Percentiles rank a stretch among this genome's conserved stretches.
Conservation (phyloP, 2,888 invertebrate species). For the Drosophila meridionalis region DNA sequence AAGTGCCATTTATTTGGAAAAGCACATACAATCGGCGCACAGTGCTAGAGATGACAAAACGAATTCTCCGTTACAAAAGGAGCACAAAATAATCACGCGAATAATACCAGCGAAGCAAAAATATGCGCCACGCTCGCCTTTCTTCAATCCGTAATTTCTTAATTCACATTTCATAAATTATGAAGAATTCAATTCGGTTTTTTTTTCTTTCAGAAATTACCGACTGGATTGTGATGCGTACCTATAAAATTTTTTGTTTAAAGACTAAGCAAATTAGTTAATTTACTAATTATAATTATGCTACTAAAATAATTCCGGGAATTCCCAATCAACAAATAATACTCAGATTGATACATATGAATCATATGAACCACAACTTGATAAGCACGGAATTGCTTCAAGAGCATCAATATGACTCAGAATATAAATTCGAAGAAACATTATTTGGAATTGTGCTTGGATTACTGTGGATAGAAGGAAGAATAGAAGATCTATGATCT, state of each 20-base stretch:
- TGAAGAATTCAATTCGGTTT: neutral
- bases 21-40: conserved; percentile 13
- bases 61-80: neutral
- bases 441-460: neutral
- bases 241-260: neutral
- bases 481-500: too few relatives aligned
- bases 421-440: neutral
- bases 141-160: conserved; percentile 51
- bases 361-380: neutral
- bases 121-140: conserved; percentile 52
- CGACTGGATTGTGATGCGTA: conserved; percentile 14
- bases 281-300: neutral
- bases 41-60: neutral
- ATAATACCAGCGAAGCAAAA: conserved; percentile 14
- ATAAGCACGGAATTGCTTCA: neutral
- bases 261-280: neutral
- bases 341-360: too few relatives aligned
- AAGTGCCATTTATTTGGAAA: neutral
- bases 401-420: too few relatives aligned
- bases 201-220: conserved; percentile 39
- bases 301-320: neutral
- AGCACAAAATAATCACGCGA: neutral
- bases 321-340: conserved; percentile 1
- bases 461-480: neutral
- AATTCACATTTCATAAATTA: neutral